Conservation (phyloP, 2,797 vertebrate species). For the Phyllotis vaccarum region DNA sequence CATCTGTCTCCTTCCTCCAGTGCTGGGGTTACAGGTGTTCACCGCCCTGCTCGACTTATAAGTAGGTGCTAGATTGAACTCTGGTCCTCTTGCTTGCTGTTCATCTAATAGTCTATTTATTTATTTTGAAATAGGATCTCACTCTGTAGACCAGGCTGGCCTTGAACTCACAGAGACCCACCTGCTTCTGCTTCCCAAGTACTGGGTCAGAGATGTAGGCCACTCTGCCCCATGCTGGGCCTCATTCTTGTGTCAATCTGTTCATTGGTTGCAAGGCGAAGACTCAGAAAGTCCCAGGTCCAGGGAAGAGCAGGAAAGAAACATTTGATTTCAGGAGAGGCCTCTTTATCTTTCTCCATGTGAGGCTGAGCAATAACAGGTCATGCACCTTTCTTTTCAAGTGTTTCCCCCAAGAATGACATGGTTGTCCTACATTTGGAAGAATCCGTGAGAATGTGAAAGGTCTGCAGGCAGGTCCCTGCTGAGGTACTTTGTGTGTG, state of each 20-base stretch:
- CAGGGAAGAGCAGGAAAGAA: background rate
- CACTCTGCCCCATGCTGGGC: background rate
- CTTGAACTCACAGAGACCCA: background rate
- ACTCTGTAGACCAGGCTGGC: too few relatives aligned
- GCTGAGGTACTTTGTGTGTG: rapidly evolving
- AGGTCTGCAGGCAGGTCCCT: background rate
- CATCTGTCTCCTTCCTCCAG: background rate
- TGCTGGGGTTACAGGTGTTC: background rate
- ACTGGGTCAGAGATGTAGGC: background rate
- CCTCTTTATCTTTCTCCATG: background rate
- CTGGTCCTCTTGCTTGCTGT: background rate
- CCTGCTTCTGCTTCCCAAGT: background rate
- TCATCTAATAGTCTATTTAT: background rate
- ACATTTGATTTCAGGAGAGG: background rate
- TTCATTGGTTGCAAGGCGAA: background rate
- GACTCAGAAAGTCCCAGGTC: background rate
- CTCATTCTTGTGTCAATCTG: background rate
- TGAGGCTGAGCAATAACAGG: background rate
- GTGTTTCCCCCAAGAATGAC: background rate
- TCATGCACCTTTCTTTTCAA: background rate
- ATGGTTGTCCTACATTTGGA: background rate
- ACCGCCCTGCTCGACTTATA: background rate
- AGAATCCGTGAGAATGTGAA: background rate
- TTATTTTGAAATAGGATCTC: background rate
- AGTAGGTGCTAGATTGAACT: background rate